Evolutionary conservation across 2,797 vertebrate genomes (phyloP).

Genomic region (Pangasius mekongensis): DNA sequence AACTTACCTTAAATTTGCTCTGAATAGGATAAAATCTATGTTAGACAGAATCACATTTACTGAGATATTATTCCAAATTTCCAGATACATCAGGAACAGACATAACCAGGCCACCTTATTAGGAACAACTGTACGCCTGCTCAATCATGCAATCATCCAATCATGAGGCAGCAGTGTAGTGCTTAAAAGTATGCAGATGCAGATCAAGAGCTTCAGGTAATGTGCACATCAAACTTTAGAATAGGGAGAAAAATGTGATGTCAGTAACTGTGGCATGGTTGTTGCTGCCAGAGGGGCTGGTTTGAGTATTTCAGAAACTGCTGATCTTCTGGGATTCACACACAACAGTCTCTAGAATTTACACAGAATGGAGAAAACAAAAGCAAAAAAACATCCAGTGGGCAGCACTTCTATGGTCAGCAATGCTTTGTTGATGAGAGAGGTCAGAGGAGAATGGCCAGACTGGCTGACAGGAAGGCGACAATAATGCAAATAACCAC

Average conservation of each 20-base stretch:
- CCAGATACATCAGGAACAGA: background rate
- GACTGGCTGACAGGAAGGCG: background rate
- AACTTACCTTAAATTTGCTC: background rate
- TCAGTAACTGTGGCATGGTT: background rate
- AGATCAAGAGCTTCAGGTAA: background rate
- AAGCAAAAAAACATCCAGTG: background rate
- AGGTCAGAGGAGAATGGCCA: background rate
- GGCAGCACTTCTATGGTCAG: background rate
- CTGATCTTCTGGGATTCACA: background rate
- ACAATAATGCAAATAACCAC: background rate
- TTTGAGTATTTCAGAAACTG: background rate
- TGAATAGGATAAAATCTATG: background rate
- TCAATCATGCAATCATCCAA: background rate
- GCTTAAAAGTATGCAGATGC: background rate
- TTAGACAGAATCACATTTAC: background rate
- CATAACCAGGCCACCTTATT: background rate
- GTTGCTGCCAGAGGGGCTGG: background rate
- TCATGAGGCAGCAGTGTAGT: background rate
- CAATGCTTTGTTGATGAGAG: background rate
- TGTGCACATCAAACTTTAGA: background rate
- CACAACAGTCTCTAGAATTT: background rate
- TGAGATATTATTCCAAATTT: background rate
- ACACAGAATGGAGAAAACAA: background rate
- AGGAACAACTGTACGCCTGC: background rate
- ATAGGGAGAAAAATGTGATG: background rate